Evolutionary conservation across 2,113 vertebrate genomes (phyloP), one percentile per base, ranked within the genome.

Genomic region (Polypterus bichir): DNA sequence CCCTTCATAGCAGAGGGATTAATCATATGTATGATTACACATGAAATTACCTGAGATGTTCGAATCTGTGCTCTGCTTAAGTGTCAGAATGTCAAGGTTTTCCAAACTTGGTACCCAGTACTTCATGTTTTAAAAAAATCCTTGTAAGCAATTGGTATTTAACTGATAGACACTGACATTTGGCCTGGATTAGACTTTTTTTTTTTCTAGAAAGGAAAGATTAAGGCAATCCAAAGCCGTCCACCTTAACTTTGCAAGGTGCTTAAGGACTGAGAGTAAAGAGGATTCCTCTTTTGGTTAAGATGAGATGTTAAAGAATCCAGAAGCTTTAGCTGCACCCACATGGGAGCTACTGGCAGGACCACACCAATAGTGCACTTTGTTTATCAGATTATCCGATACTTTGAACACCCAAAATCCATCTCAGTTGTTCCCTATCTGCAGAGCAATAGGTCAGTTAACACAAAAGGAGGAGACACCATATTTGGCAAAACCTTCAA

Each of bases 211-310:
- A 77, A 73, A 71, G 64, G 77, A 77, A 81, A 85, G 74, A 81
- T 81, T 80, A 80, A 82, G 76, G 80, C 66, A 80, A 84, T 83
- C 83, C 75, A 66, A 75, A 73, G 70, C 69, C 68, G 76, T 77
- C 76, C 72, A 80, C 73, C 83, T 79, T 77, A 67, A 73, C 76
- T 83, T 73, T 72, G 68, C 71, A 70, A 85, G 78, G 82, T 83
- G 76, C 85, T 91, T 89, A 88, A 79, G 77, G 72, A 81, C 71
- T 83, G 70, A 73, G 86, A 88, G 85, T 78, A 88, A 81, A 85
- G 82, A 85, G 78, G 87, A 88, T 87, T 81, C 79, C 69, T 66
- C 62, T 53, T 60, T 55, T 51, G 65, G 66, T 68, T 71, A 68
- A 62, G 66, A 73, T 79, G 74, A 76, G 74, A 78, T 75, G 76